phyloP scores from a whole-genome alignment of 2,113 vertebrate species.

The Bujurquina vittata region DNA sequence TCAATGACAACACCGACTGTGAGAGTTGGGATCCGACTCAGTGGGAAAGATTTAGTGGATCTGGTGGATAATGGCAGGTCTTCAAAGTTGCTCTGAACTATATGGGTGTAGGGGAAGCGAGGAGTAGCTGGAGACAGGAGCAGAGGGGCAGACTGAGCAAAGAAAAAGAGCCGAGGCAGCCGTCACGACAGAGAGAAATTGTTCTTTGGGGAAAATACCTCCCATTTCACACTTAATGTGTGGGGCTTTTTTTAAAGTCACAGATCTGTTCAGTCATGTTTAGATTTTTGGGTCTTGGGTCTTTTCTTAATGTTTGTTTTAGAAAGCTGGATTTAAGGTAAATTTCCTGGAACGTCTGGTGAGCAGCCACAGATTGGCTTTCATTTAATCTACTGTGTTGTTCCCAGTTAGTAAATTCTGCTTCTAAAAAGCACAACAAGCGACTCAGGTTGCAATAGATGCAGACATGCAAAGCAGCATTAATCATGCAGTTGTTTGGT shows the following conservation, averaged over 20 bases:
- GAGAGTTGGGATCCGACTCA: not conserved
- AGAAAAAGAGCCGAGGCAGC: not conserved
- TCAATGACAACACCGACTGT: not conserved
- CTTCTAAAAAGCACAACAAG: slow-evolving; percentile 2
- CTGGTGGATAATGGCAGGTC: slow-evolving; percentile 2
- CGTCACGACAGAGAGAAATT: not conserved
- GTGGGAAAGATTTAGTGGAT: not conserved
- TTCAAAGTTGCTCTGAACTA: slow-evolving; percentile 2
- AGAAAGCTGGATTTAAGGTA: slow-evolving; percentile 8
- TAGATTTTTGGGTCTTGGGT: not conserved
- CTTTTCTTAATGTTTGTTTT: slow-evolving; percentile 6
- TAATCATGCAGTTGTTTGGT: slow-evolving; percentile 69
- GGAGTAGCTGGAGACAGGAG: not conserved
- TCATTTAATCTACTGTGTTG: slow-evolving; percentile 13
- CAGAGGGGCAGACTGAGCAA: not conserved
- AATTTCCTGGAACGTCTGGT: not conserved
- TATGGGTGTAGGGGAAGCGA: not conserved
- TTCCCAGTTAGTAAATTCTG: slow-evolving; percentile 21
- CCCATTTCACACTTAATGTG: not conserved
- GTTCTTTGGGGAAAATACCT: not conserved
- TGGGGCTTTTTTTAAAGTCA: not conserved
- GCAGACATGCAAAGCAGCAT: slow-evolving; percentile 48
- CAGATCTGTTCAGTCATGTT: not conserved
- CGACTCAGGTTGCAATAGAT: slow-evolving; percentile 4
- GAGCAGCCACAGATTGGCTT: not conserved